A percentile compares a stretch with the other conserved stretches of the same genome.
Evolutionary conservation across 2,113 vertebrate species (phyloP).

Genomic region (Microcebus ravelobensis): DNA sequence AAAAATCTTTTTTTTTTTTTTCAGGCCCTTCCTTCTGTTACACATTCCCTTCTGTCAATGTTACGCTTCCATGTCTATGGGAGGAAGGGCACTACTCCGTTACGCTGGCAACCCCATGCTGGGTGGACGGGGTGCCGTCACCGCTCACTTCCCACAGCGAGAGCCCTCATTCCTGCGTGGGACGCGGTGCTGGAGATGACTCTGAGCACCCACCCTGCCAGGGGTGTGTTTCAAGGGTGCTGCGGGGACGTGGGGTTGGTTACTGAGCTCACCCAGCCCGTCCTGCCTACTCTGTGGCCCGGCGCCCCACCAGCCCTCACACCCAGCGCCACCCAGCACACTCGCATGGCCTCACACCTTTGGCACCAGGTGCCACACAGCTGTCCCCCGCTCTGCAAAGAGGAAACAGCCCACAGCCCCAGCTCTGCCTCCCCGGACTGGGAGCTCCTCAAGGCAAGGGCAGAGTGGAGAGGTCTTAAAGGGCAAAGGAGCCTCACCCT

Average conservation of each 20-base stretch:
- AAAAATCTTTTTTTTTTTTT: no score
- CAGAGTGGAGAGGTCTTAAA: not conserved
- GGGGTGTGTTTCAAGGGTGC: not conserved
- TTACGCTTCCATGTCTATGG: no score
- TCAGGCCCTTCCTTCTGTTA: no score
- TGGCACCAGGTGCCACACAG: not conserved
- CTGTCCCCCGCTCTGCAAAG: not conserved
- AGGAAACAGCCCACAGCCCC: not conserved
- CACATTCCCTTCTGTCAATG: no score
- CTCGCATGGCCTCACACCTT: not conserved
- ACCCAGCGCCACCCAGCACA: not conserved
- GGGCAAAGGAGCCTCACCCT: not conserved
- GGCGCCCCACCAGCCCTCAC: not conserved
- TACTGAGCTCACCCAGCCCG: not conserved
- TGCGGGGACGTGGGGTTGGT: not conserved
- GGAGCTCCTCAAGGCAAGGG: not conserved
- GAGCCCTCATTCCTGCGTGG: not conserved
- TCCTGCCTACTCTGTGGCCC: not conserved
- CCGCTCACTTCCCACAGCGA: not conserved
- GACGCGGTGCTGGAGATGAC: not conserved
- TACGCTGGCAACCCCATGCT: rapidly evolving
- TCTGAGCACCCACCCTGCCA: not conserved
- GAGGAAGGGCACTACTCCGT: no score
- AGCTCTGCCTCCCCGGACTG: not conserved
- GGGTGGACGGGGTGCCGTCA: not conserved